Percentiles rank a stretch among this genome's conserved stretches.
Evolutionary conservation across 2,797 vertebrate genomes (phyloP).

Genomic region (Sorex maritimensis): DNA sequence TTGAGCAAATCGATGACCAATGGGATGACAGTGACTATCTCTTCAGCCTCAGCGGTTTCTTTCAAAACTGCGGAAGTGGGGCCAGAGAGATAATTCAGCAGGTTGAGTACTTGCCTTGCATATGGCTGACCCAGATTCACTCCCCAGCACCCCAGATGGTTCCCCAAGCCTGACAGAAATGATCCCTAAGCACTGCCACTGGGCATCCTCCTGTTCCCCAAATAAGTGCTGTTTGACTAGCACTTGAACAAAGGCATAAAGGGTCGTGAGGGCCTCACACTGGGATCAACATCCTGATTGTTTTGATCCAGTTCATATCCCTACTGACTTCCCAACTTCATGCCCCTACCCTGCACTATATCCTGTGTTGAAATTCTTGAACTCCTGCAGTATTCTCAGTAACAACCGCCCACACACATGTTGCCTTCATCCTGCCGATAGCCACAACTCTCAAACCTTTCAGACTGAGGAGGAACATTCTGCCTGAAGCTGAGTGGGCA

Average conservation of each 20-base stretch:
- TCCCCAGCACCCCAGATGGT: too few relatives aligned
- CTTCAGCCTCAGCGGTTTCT: too few relatives aligned
- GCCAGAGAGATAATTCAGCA: too few relatives aligned
- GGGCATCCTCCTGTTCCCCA: too few relatives aligned
- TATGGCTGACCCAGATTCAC: too few relatives aligned
- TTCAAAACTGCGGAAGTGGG: too few relatives aligned
- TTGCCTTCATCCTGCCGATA: neutral
- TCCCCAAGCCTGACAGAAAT: too few relatives aligned
- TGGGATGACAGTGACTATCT: too few relatives aligned
- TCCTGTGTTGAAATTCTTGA: neutral
- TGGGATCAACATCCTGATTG: neutral
- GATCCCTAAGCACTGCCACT: too few relatives aligned
- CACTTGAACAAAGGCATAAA: neutral
- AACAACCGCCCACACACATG: neutral
- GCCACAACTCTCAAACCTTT: neutral
- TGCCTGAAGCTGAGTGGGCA: neutral
- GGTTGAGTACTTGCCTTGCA: too few relatives aligned
- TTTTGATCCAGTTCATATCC: neutral
- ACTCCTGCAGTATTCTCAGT: neutral
- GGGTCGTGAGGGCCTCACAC: neutral
- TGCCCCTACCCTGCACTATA: neutral
- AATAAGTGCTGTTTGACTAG: neutral
- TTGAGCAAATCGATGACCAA: too few relatives aligned
- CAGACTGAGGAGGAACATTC: neutral
- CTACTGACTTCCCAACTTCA: too few relatives aligned